Percentiles rank a stretch among this genome's conserved stretches.
Evolutionary conservation across 2,888 invertebrate genomes (phyloP).

Genomic region (Trachelus tabidus): DNA sequence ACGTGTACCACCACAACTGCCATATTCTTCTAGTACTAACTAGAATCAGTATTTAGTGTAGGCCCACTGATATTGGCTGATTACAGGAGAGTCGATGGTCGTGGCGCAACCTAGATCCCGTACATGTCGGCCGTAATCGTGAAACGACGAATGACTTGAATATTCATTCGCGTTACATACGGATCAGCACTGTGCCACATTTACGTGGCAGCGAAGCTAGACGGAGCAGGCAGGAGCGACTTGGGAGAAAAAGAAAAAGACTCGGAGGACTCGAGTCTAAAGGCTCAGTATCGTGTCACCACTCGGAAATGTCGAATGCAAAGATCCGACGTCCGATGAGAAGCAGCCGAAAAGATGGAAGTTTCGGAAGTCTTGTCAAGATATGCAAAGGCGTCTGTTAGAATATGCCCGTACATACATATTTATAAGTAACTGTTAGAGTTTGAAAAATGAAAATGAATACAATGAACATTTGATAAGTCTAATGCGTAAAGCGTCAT

Average conservation of each 20-base stretch:
- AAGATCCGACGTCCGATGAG: neutral
- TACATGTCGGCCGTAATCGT: slow-evolving; percentile 8
- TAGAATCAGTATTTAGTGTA: no score
- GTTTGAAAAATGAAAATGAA: no score
- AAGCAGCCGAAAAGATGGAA: neutral
- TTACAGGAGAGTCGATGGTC: neutral
- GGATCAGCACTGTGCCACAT: slow-evolving; percentile 59
- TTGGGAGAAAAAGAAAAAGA: slow-evolving; percentile 22
- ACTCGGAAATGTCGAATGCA: neutral
- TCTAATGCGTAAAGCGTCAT: no score
- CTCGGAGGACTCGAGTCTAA: slow-evolving; percentile 10
- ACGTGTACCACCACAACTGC: no score
- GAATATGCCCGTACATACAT: no score
- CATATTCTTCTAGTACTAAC: no score
- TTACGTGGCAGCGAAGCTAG: slow-evolving; percentile 28
- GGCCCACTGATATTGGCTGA: neutral
- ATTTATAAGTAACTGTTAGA: no score
- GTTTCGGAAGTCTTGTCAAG: neutral
- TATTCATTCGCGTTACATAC: slow-evolving; percentile 66
- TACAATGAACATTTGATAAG: no score
- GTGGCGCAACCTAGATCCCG: neutral
- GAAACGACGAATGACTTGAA: slow-evolving; percentile 50
- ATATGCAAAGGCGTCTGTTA: neutral
- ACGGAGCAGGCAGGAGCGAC: slow-evolving; percentile 32
- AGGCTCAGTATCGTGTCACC: slow-evolving; percentile 17